phyloP scores from a whole-genome alignment of 2,888 invertebrate species.

The Anodontia alba region DNA sequence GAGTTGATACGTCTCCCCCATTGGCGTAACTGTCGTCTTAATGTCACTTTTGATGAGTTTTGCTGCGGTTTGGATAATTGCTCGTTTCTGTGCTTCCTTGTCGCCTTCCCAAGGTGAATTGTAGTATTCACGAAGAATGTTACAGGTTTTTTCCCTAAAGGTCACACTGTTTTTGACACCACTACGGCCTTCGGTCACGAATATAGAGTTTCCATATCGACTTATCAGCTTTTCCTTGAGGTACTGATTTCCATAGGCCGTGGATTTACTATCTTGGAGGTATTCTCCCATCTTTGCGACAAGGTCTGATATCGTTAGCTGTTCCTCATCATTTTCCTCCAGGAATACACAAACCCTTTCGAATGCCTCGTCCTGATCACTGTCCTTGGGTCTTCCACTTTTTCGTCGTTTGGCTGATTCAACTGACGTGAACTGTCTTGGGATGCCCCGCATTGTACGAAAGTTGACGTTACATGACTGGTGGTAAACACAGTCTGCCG shows the following conservation, averaged over 20 bases:
- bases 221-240: constrained; percentile 10
- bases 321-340: too few relatives aligned
- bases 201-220: neutral
- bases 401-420: too few relatives aligned
- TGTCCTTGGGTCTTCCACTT: too few relatives aligned
- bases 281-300: constrained; percentile 3
- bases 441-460: too few relatives aligned
- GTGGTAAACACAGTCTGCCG: too few relatives aligned
- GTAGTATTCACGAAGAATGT: neutral
- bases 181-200: neutral
- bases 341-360: too few relatives aligned
- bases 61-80: constrained; percentile 12
- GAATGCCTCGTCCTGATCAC: too few relatives aligned
- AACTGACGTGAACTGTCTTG: too few relatives aligned
- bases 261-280: neutral
- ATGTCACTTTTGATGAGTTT: constrained; percentile 1
- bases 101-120: neutral
- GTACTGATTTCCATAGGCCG: neutral
- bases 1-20: neutral
- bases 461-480: too few relatives aligned
- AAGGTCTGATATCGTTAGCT: constrained; percentile 3
- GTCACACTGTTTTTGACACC: constrained; percentile 1
- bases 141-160: neutral
- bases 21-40: neutral
- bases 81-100: neutral